These are phyloP conservation scores for Clarias fuscus DNA, from an alignment of 2,797 vertebrate species.

Conservation along the genomic window DNA sequence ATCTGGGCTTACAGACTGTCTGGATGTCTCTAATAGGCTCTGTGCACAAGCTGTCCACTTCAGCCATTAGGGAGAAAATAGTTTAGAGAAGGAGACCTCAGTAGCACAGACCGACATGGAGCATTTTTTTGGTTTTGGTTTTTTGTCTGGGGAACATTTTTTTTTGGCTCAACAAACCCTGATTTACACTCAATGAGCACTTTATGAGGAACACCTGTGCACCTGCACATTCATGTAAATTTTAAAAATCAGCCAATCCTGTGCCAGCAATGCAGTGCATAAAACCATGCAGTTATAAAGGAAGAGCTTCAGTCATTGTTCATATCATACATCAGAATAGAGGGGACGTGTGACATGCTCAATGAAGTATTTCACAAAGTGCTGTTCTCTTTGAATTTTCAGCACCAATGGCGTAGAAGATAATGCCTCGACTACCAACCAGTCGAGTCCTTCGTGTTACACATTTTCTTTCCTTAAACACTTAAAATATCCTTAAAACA, in stretches of 20 bases:
- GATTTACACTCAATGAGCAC: neutral
- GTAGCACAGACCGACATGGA: neutral
- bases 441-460: neutral
- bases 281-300: neutral
- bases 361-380: neutral
- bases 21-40: slow-evolving; percentile 39
- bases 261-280: neutral
- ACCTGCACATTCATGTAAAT: neutral
- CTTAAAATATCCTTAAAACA: neutral
- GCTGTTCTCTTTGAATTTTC: neutral
- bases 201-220: slow-evolving; percentile 7
- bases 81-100: neutral
- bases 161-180: neutral
- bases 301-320: neutral
- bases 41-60: slow-evolving; percentile 33
- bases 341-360: neutral
- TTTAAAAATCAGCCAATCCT: neutral
- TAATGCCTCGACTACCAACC: neutral
- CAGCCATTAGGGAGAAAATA: slow-evolving; percentile 28
- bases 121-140: neutral
- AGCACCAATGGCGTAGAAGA: neutral
- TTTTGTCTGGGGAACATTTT: neutral
- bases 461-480: neutral
- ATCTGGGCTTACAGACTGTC: slow-evolving; percentile 20
- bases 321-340: neutral